Evolutionary conservation across 2,888 invertebrate genomes (phyloP).

Genomic region (Catotricha subobsoleta): DNA sequence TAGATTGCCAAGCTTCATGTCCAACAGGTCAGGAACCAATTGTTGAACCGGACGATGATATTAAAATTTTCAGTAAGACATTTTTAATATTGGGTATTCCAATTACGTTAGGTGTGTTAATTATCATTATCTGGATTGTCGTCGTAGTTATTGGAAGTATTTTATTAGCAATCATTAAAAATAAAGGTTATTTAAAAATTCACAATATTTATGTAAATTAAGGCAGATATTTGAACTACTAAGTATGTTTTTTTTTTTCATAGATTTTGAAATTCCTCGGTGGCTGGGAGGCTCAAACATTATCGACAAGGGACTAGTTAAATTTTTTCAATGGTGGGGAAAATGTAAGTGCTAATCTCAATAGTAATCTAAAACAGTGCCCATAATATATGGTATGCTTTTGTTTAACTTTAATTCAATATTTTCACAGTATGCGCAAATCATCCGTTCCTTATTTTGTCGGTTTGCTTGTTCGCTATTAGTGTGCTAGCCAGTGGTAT

Average conservation of each 20-base stretch:
- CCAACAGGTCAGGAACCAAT: conserved; percentile 31
- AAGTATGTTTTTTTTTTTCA: neutral
- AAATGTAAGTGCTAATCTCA: conserved; percentile 22
- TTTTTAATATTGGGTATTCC: too few relatives aligned
- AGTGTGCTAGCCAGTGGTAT: conserved; percentile 46
- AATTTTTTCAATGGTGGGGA: conserved; percentile 30
- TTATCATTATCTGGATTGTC: neutral
- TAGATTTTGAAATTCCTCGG: conserved; percentile 13
- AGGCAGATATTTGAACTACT: too few relatives aligned
- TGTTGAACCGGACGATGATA: conserved; percentile 21
- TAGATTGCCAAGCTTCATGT: conserved; percentile 52
- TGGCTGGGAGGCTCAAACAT: conserved; percentile 21
- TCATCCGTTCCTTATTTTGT: conserved; percentile 44
- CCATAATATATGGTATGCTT: neutral
- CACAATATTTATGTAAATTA: too few relatives aligned
- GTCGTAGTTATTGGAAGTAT: too few relatives aligned
- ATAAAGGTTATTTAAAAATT: too few relatives aligned
- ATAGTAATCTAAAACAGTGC: neutral
- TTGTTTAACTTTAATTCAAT: conserved; percentile 7
- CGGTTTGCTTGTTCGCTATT: conserved; percentile 42
- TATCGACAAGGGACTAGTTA: conserved; percentile 20
- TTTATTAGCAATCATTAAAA: too few relatives aligned
- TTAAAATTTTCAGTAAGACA: neutral
- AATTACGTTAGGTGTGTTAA: neutral
- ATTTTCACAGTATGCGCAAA: conserved; percentile 40